Evolutionary conservation across 35 echinoderm and acorn worm species (phyloP).

Genomic region (Holothuria glaberrima): DNA sequence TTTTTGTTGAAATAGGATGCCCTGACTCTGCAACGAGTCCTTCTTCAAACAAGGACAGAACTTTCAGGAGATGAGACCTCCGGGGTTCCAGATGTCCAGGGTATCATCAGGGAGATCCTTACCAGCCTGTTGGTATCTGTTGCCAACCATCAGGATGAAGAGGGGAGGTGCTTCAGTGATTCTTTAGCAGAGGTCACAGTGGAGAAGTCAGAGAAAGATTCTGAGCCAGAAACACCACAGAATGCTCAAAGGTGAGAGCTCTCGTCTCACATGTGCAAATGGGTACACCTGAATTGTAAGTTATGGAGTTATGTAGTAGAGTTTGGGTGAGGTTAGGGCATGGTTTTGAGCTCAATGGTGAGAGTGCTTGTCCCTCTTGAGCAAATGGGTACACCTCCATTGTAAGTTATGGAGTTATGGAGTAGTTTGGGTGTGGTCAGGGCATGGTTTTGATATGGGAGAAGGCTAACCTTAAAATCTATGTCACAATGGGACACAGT

Average conservation of each 20-base stretch:
- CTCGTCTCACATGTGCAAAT: neutral
- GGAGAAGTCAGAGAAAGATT: conserved; percentile 74
- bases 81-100: conserved; percentile 89
- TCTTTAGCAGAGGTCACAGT: conserved; percentile 89
- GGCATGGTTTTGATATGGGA: too few species aligned
- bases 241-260: conserved; percentile 11
- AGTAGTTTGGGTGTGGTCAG: too few species aligned
- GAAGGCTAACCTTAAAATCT: too few species aligned
- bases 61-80: conserved; percentile 94
- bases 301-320: too few species aligned
- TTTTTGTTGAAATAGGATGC: conserved; percentile 68
- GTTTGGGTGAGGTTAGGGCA: too few species aligned
- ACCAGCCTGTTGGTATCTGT: conserved; percentile 95
- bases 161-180: conserved; percentile 94
- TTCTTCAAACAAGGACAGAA: conserved; percentile 87
- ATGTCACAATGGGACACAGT: too few species aligned
- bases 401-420: too few species aligned
- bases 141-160: conserved; percentile 97
- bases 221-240: conserved; percentile 37
- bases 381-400: too few species aligned
- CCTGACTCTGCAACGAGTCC: conserved; percentile 88
- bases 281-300: too few species aligned
- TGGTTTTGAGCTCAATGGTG: neutral
- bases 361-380: neutral
- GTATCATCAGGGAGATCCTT: conserved; percentile 89